Conservation (phyloP, 2,113 vertebrate species). For the Prinia subflava region DNA sequence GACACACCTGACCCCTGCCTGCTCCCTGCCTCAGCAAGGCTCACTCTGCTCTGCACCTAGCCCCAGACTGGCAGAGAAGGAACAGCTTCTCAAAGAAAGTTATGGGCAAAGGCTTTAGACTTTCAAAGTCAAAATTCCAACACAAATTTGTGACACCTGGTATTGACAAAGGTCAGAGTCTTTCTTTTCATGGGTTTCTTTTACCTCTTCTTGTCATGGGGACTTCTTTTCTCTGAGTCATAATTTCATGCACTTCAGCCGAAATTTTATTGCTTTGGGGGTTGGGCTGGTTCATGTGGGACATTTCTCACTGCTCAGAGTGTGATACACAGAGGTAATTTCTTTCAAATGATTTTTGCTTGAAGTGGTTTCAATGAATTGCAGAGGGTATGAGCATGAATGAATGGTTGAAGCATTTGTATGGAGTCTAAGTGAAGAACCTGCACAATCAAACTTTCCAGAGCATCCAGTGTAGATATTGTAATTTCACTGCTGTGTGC, state of each 20-base stretch:
- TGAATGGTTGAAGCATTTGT: background rate
- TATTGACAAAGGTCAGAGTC: constrained; percentile 12
- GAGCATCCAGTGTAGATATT: background rate
- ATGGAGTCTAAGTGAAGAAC: background rate
- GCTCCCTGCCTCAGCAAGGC: background rate
- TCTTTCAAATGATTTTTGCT: constrained; percentile 74
- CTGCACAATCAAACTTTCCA: background rate
- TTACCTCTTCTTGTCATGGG: constrained; percentile 62
- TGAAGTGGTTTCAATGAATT: constrained; percentile 70
- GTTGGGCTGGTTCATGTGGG: constrained; percentile 58
- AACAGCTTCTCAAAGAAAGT: background rate
- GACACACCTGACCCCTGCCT: background rate
- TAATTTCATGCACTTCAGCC: constrained; percentile 68
- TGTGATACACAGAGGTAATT: constrained; percentile 65
- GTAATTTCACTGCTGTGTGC: background rate
- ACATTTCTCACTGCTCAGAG: constrained; percentile 38
- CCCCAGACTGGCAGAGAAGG: background rate
- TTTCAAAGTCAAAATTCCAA: constrained; percentile 33
- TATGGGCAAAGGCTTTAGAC: background rate
- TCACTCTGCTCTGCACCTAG: background rate
- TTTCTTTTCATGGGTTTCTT: constrained; percentile 43
- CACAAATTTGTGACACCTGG: constrained; percentile 32
- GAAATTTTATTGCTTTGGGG: constrained; percentile 75
- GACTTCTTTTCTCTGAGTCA: constrained; percentile 68
- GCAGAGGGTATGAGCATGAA: constrained; percentile 20